These are phyloP conservation scores for Drosophila mayaguana DNA, from an alignment of 2,888 invertebrate genomes.

Conservation along the genomic window DNA sequence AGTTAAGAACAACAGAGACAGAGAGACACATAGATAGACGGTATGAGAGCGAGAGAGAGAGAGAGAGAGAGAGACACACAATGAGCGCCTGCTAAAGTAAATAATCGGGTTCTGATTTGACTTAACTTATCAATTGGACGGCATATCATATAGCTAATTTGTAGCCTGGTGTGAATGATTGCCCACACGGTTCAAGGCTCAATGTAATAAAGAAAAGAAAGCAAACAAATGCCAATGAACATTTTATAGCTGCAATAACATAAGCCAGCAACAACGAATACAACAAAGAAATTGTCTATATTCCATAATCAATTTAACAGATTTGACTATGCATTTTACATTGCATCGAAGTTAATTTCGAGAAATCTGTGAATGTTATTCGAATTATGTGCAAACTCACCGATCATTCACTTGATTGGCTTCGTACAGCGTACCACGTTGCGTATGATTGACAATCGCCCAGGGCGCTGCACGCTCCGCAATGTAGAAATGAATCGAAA, in stretches of 20 bases:
- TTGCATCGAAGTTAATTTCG: background rate
- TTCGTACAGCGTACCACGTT: constrained; percentile 52
- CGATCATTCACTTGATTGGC: constrained; percentile 44
- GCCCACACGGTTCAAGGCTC: constrained; percentile 34
- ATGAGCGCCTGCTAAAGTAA: background rate
- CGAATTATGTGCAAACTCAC: constrained; percentile 60
- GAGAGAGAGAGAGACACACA: constrained; percentile 9
- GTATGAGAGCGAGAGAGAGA: constrained; percentile 10
- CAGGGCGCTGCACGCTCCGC: constrained; percentile 12
- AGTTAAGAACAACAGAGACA: constrained; percentile 39
- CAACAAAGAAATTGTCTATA: background rate
- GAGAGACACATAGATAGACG: background rate
- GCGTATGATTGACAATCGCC: constrained; percentile 72
- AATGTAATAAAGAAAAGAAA: constrained; percentile 25
- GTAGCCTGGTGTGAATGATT: constrained; percentile 35
- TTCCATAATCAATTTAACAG: constrained; percentile 39
- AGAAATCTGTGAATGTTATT: background rate
- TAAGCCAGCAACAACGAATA: background rate
- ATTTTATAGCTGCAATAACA: background rate
- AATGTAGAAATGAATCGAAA: constrained; percentile 41
- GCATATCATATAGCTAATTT: constrained; percentile 12
- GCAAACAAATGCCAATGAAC: constrained; percentile 19
- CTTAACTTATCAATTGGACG: constrained; percentile 50
- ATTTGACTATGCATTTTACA: constrained; percentile 35
- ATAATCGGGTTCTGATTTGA: constrained; percentile 31